Base-by-base conservation (phyloP, 1,140 invertebrate species). In the Drosophila bocqueti region DNA sequence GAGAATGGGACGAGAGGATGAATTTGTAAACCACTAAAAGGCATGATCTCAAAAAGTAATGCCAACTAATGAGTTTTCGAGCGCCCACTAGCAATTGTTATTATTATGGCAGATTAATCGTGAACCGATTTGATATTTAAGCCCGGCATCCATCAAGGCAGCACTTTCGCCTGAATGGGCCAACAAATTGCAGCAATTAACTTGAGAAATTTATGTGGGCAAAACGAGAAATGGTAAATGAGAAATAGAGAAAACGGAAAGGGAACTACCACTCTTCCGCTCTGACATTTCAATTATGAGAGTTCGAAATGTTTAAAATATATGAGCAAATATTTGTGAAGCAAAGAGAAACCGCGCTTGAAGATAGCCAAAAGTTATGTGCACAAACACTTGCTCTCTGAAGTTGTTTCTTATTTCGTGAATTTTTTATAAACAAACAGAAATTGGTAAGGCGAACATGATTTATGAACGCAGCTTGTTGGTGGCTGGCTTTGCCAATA, bases 101-200 rank as follows among this genome's bases (percentile, higher is more conserved):
- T 68, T 84, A 79, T 80, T 67, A 57, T 40, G 54, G 77, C 69
- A 61, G 50, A 55, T 81, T 76, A 67, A 68, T 61, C 63, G 80
- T 84, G 78, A 83, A 68, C 55, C 42, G 67, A 74, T 82, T 82
- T 78, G 49, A 62, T 78, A 49, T 61, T 73, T 80, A 74, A 77
- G 66, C 72, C 63, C 55, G 40, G 63, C 58, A 77, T 81, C 79
- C 62, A 84, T 81, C 73, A 83, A 61, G 63, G 49, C 60, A 72
- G 73, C 64, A 76, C 82, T 85, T 85, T 85, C 82, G 68, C 82
- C 69, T 38, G 67, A 83, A 81, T 63, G 55, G 68, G 7, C 64
- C 50, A 68, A 65, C 82, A 85, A 85, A 85, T 81, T 65, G 74
- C 40, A 52, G 82, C 68, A 85, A 85, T 85, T 85, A 85, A 61